phyloP scores from a whole-genome alignment of 2,797 vertebrate species.

The Syngnathus acus region DNA sequence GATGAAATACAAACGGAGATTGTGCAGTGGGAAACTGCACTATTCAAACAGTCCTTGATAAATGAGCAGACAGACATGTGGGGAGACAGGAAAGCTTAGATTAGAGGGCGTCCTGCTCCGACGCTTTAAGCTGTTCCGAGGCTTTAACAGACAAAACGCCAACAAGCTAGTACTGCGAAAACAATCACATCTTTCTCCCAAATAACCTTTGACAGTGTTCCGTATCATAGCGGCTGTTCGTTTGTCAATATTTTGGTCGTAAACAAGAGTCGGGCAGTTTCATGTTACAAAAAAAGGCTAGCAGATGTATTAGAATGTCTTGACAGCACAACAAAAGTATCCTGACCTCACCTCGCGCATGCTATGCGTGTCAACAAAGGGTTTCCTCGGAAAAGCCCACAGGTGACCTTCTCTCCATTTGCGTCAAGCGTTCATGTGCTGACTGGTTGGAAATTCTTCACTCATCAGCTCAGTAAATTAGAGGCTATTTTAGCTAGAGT shows the following conservation, averaged over 20 bases:
- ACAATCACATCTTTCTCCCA: conserved; percentile 21
- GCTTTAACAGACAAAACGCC: conserved; percentile 10
- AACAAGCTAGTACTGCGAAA: background rate
- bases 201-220: conserved; percentile 38
- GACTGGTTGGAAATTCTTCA: conserved; percentile 34
- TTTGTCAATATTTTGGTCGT: conserved; percentile 42
- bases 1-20: conserved; percentile 41
- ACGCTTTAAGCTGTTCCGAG: conserved; percentile 14
- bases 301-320: conserved; percentile 39
- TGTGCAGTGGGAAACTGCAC: conserved; percentile 31
- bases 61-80: conserved; percentile 32
- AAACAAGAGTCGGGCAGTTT: conserved; percentile 26
- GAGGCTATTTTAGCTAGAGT: background rate
- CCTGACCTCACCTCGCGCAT: conserved; percentile 26
- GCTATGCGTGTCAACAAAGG: conserved; percentile 53
- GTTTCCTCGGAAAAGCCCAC: conserved; percentile 59
- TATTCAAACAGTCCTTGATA: conserved; percentile 45
- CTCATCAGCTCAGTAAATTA: background rate
- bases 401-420: conserved; percentile 53
- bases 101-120: conserved; percentile 25
- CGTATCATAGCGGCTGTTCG: conserved; percentile 35
- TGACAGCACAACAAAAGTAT: conserved; percentile 30
- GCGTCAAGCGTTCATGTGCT: conserved; percentile 64
- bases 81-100: conserved; percentile 25
- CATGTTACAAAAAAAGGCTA: conserved; percentile 38